Base-by-base conservation (phyloP, 2,888 invertebrate species). In the Zhuqinia jingwanae region DNA sequence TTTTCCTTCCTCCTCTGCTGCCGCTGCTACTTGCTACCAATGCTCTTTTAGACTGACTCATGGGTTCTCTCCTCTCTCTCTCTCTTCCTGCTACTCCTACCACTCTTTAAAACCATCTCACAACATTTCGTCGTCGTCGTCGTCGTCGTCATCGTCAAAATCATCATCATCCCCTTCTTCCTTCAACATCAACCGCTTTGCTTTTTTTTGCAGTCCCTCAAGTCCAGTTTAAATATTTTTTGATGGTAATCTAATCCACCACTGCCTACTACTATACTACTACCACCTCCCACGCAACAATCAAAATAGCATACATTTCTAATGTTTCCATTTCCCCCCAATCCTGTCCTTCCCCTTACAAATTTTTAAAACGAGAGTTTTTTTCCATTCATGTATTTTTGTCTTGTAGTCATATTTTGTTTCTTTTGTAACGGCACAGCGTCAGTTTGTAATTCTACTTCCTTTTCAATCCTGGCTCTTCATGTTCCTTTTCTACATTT, bases 31-130 rank as follows among this genome's bases (percentile, higher is more conserved):
- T n/a, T n/a, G n/a, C n/a, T n/a, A n/a, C n/a, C n/a, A n/a, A n/a
- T n/a, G n/a, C 50, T 79, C 79, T 58, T 47, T 70, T 17, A 56
- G 60, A 63, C 53, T 75, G 63, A 53, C 75, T 56, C 73, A 47
- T 50, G 75, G 56, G 75, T 3, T 36, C 36, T 36, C 36, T 8
- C 3, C 36, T 36, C 8, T 75, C 75, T 75, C 75, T 30, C 53
- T n/a, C n/a, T n/a, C n/a, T n/a, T n/a, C n/a, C n/a, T n/a, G n/a
- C n/a, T n/a, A n/a, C n/a, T n/a, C n/a, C n/a, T n/a, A n/a, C n/a
- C n/a, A 53, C 75, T 75, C 53, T 36, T 75, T 36, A 30, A 75
- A 75, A 53, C 53, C 75, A 17, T 53, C 17, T 25, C 53, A 73
- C 50, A 53, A 36, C 36, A 36, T 36, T 36, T 36, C 53, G 56